phyloP scores from a whole-genome alignment of 2,888 invertebrate genomes.

The Herminia tarsipennalis region DNA sequence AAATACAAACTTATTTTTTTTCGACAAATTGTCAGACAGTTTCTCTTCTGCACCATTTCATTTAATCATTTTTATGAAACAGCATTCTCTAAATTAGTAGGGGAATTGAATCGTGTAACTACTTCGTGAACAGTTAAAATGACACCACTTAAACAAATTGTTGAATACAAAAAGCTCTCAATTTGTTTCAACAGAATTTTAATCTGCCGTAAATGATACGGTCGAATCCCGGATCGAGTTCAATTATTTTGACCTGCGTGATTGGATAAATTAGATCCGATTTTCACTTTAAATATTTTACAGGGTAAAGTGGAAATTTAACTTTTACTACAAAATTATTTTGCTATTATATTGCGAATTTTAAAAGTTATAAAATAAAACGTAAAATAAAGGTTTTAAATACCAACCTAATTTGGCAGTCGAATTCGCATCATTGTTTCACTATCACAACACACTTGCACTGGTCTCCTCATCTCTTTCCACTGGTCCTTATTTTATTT shows the following conservation, averaged over 20 bases:
- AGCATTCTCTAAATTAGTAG: no score
- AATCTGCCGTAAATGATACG: slow-evolving; percentile 3
- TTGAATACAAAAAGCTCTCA: not conserved
- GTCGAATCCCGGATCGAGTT: not conserved
- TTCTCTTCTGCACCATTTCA: no score
- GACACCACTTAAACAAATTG: not conserved
- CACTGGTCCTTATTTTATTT: slow-evolving; percentile 43
- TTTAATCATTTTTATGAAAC: no score
- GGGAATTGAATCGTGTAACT: not conserved
- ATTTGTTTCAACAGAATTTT: not conserved
- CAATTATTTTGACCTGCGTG: slow-evolving; percentile 4
- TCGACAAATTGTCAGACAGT: no score
- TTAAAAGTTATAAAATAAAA: not conserved
- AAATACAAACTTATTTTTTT: no score
- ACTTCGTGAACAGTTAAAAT: not conserved
- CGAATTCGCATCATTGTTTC: slow-evolving; percentile 53
- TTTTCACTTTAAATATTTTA: not conserved
- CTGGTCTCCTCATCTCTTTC: slow-evolving; percentile 67
- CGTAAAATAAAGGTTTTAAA: no score
- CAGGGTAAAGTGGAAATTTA: not conserved
- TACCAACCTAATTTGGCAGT: slow-evolving; percentile 67
- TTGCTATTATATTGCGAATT: no score
- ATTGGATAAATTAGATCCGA: slow-evolving; percentile 5
- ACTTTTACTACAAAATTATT: no score
- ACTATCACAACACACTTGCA: slow-evolving; percentile 64